Evolutionary conservation across 2,888 invertebrate species (phyloP).

Genomic region (Cheilosia scutellata): DNA sequence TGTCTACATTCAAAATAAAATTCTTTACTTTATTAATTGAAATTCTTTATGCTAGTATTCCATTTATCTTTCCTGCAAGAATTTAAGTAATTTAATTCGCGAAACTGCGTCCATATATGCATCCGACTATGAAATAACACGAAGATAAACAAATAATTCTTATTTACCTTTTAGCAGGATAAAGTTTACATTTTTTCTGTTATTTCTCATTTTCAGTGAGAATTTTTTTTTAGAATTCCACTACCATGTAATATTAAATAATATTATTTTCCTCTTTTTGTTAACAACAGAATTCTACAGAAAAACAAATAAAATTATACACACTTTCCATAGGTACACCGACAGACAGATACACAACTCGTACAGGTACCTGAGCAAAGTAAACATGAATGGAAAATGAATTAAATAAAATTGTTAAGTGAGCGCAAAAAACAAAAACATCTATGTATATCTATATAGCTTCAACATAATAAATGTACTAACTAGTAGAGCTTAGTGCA

Average conservation of each 20-base stretch:
- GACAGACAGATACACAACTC: background rate
- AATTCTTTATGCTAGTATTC: conserved; percentile 26
- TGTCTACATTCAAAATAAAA: no score
- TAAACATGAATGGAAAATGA: conserved; percentile 68
- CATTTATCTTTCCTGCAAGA: conserved; percentile 12
- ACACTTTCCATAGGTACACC: background rate
- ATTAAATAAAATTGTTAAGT: conserved; percentile 67
- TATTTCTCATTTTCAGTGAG: conserved; percentile 23
- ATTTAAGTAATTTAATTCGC: conserved; percentile 32
- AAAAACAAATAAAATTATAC: conserved; percentile 20
- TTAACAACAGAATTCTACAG: background rate
- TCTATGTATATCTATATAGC: background rate
- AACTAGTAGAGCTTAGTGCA: conserved; percentile 45
- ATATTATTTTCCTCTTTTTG: background rate
- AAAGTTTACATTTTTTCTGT: conserved; percentile 4
- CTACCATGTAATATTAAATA: conserved; percentile 43
- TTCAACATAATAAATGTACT: no score
- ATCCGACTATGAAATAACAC: conserved; percentile 43
- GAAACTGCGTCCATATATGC: conserved; percentile 18
- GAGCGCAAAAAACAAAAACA: conserved; percentile 5
- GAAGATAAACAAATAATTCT: conserved; percentile 35
- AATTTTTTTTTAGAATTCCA: conserved; percentile 58
- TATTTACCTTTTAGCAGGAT: conserved; percentile 18
- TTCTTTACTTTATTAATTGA: conserved; percentile 38
- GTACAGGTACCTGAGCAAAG: conserved; percentile 25